phyloP scores from a whole-genome alignment of 2,113 vertebrate genomes.

The Ursus arctos region DNA sequence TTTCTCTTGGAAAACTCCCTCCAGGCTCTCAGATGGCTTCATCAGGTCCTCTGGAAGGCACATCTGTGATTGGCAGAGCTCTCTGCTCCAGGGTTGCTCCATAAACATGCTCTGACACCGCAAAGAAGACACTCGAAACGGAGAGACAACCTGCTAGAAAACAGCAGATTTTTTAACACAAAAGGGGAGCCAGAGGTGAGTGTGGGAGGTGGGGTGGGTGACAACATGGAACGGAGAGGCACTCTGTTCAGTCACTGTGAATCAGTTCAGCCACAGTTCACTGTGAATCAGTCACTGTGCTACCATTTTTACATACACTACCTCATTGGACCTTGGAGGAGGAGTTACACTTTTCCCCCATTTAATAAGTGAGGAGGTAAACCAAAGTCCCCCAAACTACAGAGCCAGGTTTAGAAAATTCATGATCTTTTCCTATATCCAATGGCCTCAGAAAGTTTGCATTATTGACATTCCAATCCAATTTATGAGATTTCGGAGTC shows the following conservation, averaged over 20 bases:
- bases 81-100: neutral
- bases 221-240: neutral
- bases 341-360: no score
- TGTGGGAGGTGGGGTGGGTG: neutral
- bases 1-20: neutral
- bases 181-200: neutral
- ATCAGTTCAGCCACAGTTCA: no score
- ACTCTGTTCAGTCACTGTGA: no score
- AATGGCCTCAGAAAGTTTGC: neutral
- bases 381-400: neutral
- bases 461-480: neutral
- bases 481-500: neutral
- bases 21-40: neutral
- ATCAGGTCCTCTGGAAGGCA: neutral
- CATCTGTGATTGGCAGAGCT: neutral
- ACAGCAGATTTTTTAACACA: neutral
- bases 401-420: neutral
- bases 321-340: neutral
- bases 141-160: neutral
- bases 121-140: neutral
- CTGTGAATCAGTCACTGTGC: accelerated
- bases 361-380: neutral
- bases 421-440: neutral
- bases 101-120: neutral
- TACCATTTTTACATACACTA: neutral